Base-by-base conservation (phyloP, 1,140 invertebrate genomes). In the Brachionus angularis region DNA sequence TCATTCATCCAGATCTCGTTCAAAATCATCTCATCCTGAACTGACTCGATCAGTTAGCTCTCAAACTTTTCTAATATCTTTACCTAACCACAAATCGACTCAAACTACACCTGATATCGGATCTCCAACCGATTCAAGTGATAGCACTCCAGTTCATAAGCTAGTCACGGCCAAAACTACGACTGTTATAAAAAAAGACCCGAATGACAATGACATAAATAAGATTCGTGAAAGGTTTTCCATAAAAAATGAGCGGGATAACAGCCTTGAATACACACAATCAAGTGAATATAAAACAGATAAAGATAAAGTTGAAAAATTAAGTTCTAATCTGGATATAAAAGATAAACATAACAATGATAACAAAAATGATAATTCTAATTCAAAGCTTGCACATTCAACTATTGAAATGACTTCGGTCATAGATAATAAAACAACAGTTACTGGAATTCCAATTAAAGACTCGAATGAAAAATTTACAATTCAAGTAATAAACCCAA, bases 351-450 rank as follows among this genome's bases (percentile, higher is more conserved):
- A 14, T 16, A 47, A 64, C 3, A 25, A 34, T 18, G 33, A 29
- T 8, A 36, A 64, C 27, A 27, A 12, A 25, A 34, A 39, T 39
- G 18, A 52, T 29, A 29, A 52, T 52, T 29, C 14, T 39, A 46
- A 47, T 23, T 47, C 23, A 47, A 67, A 67, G 44, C 29, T 67
- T 18, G 42, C 36, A 18, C 33, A 67, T 34, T 67, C 62, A 14
- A 67, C 47, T 18, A 49, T 50, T 29, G 62, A 67, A 50, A 46
- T 67, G 42, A 67, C 62, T 34, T 67, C 62, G 10, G 62, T 67
- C 7, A 67, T 67, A 8, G 21, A 67, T 33, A 67, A 67, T 34
- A 47, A 18, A 18, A 67, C 62, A 46, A 47, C 42, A 34, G 62
- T 67, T 3, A 67, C 42, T 5, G 62, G 62, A 18, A 50, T 67